Percentiles rank a stretch among this genome's conserved stretches.
Evolutionary conservation across 2,888 invertebrate genomes (phyloP).

Genomic region (Eupithecia abbreviata): DNA sequence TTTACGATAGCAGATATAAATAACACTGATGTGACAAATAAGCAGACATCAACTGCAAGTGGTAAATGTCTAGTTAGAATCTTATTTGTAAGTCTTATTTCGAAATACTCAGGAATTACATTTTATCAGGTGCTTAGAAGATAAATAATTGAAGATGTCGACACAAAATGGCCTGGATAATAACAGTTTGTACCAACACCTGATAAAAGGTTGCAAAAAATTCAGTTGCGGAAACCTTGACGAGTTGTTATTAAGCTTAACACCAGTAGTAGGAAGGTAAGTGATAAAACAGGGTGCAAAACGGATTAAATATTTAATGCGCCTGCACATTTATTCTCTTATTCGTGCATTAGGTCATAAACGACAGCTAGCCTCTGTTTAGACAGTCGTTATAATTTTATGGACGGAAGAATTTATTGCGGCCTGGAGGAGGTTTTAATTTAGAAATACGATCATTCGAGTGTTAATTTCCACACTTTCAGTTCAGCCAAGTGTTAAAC

Average conservation of each 20-base stretch:
- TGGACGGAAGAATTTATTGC: constrained; percentile 78
- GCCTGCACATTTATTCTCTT: constrained; percentile 57
- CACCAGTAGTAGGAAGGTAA: constrained; percentile 19
- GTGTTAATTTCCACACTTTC: constrained; percentile 75
- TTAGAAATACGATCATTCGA: constrained; percentile 74
- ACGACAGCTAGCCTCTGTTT: constrained; percentile 79
- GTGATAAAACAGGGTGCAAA: constrained; percentile 47
- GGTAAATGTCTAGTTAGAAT: constrained; percentile 45
- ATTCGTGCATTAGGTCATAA: constrained; percentile 71
- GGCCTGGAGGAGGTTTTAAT: constrained; percentile 71
- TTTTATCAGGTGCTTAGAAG: neutral
- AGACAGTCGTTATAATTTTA: constrained; percentile 80
- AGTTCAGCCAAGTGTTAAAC: constrained; percentile 40
- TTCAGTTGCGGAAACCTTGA: neutral
- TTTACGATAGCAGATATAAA: constrained; percentile 72
- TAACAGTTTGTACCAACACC: neutral
- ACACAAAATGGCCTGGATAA: neutral
- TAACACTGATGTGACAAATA: constrained; percentile 66
- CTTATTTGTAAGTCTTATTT: constrained; percentile 41
- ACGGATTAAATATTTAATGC: constrained; percentile 59
- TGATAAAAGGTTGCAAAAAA: neutral
- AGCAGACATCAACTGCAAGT: constrained; percentile 55
- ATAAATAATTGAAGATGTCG: neutral
- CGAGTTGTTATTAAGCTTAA: neutral
- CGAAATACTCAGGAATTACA: constrained; percentile 12